Percentiles rank a stretch among this genome's conserved stretches.
These are phyloP conservation scores for Gymnocephalus cernua DNA, from an alignment of 2,113 vertebrate species.

Conservation along the genomic window DNA sequence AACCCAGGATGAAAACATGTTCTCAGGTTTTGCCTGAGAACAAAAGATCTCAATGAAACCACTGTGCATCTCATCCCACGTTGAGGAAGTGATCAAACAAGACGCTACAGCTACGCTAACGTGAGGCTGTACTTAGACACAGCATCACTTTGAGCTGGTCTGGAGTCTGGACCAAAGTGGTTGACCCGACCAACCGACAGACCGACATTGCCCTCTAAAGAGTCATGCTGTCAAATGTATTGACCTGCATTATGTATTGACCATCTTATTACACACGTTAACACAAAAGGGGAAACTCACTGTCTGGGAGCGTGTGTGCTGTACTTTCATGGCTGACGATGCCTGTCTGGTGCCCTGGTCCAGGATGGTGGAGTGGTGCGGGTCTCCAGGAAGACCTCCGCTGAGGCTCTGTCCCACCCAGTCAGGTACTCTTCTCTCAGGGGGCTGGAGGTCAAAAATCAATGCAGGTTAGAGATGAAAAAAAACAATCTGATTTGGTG, in stretches of 20 bases:
- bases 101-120: background rate
- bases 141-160: background rate
- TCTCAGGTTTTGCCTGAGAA: background rate
- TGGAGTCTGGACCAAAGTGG: background rate
- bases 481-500: background rate
- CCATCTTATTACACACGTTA: background rate
- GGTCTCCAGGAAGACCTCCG: constrained; percentile 92
- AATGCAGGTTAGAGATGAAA: background rate
- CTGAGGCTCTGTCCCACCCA: constrained; percentile 88
- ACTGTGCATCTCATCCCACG: background rate
- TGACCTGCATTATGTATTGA: background rate
- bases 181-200: background rate
- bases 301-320: constrained; percentile 83
- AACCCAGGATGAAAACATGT: background rate
- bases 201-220: background rate
- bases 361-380: constrained; percentile 88
- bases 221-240: background rate
- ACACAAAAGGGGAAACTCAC: constrained; percentile 79
- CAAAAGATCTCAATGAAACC: background rate
- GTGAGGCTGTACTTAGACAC: background rate
- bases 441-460: constrained; percentile 61
- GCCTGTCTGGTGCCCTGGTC: constrained; percentile 81
- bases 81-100: background rate
- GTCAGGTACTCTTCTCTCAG: constrained; percentile 75
- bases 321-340: constrained; percentile 73